Conservation (phyloP, 2,888 invertebrate species). For the Ellobium chinense region DNA sequence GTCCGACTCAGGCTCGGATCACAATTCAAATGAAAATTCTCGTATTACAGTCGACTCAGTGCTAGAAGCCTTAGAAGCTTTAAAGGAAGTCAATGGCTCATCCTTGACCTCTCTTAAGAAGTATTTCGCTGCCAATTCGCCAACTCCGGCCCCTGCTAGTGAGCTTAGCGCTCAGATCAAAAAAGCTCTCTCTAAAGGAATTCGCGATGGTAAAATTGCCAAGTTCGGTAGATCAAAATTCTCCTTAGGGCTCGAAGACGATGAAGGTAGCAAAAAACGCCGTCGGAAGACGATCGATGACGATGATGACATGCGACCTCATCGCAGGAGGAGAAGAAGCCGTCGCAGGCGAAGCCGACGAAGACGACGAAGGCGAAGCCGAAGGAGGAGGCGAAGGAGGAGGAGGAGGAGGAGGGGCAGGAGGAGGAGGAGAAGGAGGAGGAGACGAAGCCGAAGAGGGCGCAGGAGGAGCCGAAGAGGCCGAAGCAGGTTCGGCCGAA, state of each 20-base stretch:
- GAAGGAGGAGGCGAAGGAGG: conserved; percentile 14
- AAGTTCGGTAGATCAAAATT: conserved; percentile 7
- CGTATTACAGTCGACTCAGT: conserved; percentile 19
- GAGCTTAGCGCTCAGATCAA: conserved; percentile 17
- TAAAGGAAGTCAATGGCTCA: conserved; percentile 14
- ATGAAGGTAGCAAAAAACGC: conserved; percentile 2
- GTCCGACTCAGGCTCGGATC: conserved; percentile 21
- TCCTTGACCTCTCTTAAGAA: conserved; percentile 24
- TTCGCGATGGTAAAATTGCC: conserved; percentile 11
- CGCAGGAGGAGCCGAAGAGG: background rate
- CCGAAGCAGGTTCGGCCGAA: background rate
- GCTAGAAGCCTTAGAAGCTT: conserved; percentile 1
- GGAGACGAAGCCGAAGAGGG: conserved; percentile 10
- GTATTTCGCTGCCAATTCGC: conserved; percentile 19
- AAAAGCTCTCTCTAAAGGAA: conserved; percentile 7
- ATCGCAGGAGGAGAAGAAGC: background rate
- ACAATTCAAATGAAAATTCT: background rate
- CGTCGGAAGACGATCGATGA: conserved; percentile 1
- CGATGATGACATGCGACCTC: background rate
- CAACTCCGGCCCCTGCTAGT: background rate
- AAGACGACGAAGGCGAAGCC: background rate
- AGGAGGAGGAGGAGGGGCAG: background rate
- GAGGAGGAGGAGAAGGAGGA: background rate
- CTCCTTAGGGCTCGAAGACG: conserved; percentile 4
- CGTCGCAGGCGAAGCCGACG: background rate